Conservation (phyloP, 2,113 vertebrate species). For the Scomber japonicus region DNA sequence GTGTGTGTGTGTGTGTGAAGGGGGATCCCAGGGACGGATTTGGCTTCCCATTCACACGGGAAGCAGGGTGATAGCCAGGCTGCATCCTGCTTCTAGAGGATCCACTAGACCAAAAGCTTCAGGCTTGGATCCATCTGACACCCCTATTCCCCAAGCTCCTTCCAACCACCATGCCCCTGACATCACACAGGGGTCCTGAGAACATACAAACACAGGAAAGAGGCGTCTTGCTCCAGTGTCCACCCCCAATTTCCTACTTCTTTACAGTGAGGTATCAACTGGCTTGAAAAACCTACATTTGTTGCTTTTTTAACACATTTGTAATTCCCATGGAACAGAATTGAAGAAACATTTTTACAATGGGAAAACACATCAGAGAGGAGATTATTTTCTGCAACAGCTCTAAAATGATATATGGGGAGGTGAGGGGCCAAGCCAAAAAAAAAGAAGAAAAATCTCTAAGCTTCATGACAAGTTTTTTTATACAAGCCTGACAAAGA, state of each 20-base stretch:
- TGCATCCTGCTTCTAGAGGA: slow-evolving; percentile 49
- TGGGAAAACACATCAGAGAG: neutral
- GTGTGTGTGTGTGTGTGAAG: neutral
- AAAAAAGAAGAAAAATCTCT: too few species aligned
- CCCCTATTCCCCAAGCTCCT: slow-evolving; percentile 5
- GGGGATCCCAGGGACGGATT: slow-evolving; percentile 47
- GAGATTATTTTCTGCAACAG: too few species aligned
- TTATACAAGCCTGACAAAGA: too few species aligned
- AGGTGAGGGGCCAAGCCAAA: too few species aligned
- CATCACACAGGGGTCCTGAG: slow-evolving; percentile 63
- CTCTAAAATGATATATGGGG: too few species aligned
- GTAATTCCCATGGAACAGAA: neutral
- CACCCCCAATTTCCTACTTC: neutral
- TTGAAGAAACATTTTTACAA: too few species aligned
- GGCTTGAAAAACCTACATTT: neutral
- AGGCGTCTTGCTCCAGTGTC: neutral
- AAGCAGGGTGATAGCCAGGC: slow-evolving; percentile 42
- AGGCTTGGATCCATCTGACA: slow-evolving; percentile 34
- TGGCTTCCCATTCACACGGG: slow-evolving; percentile 73
- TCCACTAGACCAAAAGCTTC: slow-evolving; percentile 33
- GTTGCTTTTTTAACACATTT: neutral
- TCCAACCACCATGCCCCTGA: slow-evolving; percentile 10
- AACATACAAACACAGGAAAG: slow-evolving; percentile 52
- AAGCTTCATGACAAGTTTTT: too few species aligned
- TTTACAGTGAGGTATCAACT: neutral